Evolutionary conservation across 2,113 vertebrate species (phyloP), one percentile per base, ranked within the genome.

Genomic region (Epinephelus fuscoguttatus): DNA sequence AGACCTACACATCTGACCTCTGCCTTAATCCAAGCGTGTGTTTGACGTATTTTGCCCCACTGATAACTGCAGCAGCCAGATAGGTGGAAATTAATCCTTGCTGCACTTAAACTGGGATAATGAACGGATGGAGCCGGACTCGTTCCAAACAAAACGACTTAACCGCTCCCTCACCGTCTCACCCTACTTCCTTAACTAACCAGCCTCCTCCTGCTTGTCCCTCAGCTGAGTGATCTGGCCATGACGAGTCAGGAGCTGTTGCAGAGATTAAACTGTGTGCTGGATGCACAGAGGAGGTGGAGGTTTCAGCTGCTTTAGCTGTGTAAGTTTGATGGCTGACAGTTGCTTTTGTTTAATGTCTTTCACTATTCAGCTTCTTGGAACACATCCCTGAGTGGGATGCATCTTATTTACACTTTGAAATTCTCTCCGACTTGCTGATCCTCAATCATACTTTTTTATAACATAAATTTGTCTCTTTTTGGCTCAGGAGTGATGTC

Each of bases 81-180:
- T 37, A 63, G 53, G 19, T 76, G 71, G 33, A 71, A 70, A 69
- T 78, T 88, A 89, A 81, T 81, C 88, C 62, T 19, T 0, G 23
- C 56, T 66, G 64, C 27, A 62, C 67, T 37, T 70, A 62, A 72
- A 80, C 75, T 2, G 42, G 68, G 68, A 86, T 85, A 61, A 89
- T 82, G 71, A 88, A 45, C 2, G 2, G 52, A 77, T 25, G 0
- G 77, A 80, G 53, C 9, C 15, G 0, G 50, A 72, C 42, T 37
- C 14, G 2, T 66, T 56, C 61, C 53, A 40, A 83, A 64, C 12
- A 78, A 27, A 75, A 45, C 0, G 8, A 73, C 42, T 45, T 30
- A 57, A 8, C 4, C 13, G 53, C 68, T 18, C 49, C 40, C 4
- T 5, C n/a, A 9, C 12, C 0, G 6, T 14, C 73, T 63, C n/a